A percentile compares a stretch with the other conserved stretches of the same genome.
Conservation (phyloP, 2,113 vertebrate genomes). For the Melanerpes formicivorus region DNA sequence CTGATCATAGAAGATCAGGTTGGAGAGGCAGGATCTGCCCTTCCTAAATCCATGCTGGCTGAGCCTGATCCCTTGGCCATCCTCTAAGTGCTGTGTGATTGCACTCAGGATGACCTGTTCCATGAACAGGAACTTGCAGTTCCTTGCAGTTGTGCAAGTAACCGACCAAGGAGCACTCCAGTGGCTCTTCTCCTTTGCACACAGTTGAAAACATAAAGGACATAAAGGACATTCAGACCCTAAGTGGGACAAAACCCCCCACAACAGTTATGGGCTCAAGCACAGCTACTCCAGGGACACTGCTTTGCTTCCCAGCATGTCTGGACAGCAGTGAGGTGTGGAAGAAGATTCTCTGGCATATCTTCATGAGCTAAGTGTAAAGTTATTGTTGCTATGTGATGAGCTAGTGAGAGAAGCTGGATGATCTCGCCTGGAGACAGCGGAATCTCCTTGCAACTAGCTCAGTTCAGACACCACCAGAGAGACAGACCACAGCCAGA, state of each 20-base stretch:
- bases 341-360: constrained; percentile 18
- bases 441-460: constrained; percentile 8
- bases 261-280: background rate
- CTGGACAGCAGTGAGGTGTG: background rate
- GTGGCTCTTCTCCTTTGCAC: background rate
- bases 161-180: background rate
- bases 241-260: background rate
- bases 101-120: no score
- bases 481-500: background rate
- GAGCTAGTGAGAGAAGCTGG: background rate
- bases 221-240: background rate
- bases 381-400: constrained; percentile 22
- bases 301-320: background rate
- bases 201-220: background rate
- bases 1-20: no score
- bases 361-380: constrained; percentile 28
- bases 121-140: no score
- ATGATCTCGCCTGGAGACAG: background rate
- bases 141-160: no score
- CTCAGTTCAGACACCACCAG: background rate
- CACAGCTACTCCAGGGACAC: background rate
- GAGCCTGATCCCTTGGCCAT: no score
- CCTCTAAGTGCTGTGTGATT: no score
- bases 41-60: no score
- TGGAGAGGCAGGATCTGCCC: no score